Evolutionary conservation across 2,888 invertebrate species (phyloP).

Genomic region (Hedychridium roseum): DNA sequence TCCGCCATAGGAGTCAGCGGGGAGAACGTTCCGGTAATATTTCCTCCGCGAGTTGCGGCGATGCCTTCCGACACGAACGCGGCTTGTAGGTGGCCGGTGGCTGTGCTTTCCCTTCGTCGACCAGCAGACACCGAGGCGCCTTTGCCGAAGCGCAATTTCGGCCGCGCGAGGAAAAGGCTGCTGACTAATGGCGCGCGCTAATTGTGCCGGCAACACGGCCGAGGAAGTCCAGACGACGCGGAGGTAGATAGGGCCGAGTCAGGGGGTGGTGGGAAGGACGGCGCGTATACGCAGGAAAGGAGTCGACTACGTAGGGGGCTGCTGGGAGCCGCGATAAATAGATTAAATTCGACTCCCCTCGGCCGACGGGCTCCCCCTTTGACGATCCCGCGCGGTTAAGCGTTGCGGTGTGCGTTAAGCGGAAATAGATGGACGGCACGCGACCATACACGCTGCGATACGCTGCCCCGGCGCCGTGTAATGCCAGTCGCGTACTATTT

Average conservation of each 20-base stretch:
- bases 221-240: background rate
- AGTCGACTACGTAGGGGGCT: constrained; percentile 9
- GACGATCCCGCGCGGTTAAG: no score
- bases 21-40: no score
- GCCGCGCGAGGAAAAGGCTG: constrained; percentile 40
- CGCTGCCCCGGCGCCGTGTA: background rate
- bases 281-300: constrained; percentile 23
- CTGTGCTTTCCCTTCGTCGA: constrained; percentile 14
- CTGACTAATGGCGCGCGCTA: constrained; percentile 60
- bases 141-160: constrained; percentile 36
- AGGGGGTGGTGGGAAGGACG: constrained; percentile 16
- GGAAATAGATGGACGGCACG: constrained; percentile 58
- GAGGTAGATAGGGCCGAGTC: background rate
- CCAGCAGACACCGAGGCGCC: constrained; percentile 37
- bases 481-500: no score
- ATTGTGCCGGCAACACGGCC: constrained; percentile 41
- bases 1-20: no score
- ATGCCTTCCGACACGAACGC: no score
- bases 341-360: constrained; percentile 52
- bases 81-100: constrained; percentile 14
- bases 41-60: no score
- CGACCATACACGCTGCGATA: constrained; percentile 37
- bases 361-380: constrained; percentile 39
- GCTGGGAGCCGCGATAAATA: constrained; percentile 47
- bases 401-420: constrained; percentile 32